Evolutionary conservation across 2,888 invertebrate genomes (phyloP).

Genomic region (Choristoneura rosaceana): DNA sequence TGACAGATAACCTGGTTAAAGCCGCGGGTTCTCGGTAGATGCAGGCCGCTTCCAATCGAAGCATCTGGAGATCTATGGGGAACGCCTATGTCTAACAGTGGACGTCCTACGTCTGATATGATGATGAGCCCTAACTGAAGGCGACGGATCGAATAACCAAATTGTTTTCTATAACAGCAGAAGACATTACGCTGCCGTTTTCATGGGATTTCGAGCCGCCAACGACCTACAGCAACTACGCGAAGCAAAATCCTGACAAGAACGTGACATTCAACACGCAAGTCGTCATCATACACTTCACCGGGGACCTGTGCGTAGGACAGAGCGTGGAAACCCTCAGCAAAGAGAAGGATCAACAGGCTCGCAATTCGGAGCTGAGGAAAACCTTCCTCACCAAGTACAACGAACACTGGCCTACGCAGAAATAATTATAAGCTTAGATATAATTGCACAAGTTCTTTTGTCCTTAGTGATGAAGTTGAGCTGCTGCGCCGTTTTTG

Average conservation of each 20-base stretch:
- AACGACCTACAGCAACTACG: constrained; percentile 55
- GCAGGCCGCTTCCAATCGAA: too few species aligned
- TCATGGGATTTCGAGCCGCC: constrained; percentile 70
- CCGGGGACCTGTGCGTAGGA: constrained; percentile 83
- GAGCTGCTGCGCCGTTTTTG: constrained; percentile 35
- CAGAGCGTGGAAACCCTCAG: constrained; percentile 86
- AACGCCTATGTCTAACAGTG: too few species aligned
- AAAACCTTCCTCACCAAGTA: constrained; percentile 82
- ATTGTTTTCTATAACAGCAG: constrained; percentile 50
- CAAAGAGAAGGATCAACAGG: constrained; percentile 87
- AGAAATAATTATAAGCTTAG: constrained; percentile 68
- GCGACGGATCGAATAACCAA: neutral
- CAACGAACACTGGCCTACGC: constrained; percentile 79
- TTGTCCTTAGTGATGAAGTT: constrained; percentile 54
- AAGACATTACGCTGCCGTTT: constrained; percentile 64
- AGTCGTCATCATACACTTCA: constrained; percentile 87
- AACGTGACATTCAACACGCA: constrained; percentile 83
- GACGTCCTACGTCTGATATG: too few species aligned
- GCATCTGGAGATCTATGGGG: too few species aligned
- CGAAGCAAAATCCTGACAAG: constrained; percentile 72
- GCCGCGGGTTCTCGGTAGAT: too few species aligned
- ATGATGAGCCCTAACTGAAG: neutral
- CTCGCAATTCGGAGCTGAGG: constrained; percentile 86
- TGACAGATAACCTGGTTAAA: too few species aligned
- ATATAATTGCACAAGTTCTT: constrained; percentile 46